Conservation (phyloP, 2,113 vertebrate genomes). For the Hypomesus transpacificus region DNA sequence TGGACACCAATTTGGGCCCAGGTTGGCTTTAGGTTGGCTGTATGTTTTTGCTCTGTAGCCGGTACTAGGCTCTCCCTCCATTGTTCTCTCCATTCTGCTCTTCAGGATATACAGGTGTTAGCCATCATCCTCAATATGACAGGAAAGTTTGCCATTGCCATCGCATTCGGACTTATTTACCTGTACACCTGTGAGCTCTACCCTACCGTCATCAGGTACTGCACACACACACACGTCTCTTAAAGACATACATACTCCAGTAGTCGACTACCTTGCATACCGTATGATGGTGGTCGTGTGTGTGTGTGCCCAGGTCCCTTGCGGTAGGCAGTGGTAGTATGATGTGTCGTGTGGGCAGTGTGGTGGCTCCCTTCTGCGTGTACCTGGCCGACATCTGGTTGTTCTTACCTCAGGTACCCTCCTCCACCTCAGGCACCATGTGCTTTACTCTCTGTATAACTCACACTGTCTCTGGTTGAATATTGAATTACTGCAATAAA, state of each 20-base stretch:
- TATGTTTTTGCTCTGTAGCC: too few relatives aligned
- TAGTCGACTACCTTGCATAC: background rate
- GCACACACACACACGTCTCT: background rate
- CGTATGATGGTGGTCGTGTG: background rate
- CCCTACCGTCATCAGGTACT: slow-evolving; percentile 85
- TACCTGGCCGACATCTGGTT: slow-evolving; percentile 82
- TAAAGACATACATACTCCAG: background rate
- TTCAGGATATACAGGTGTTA: slow-evolving; percentile 66
- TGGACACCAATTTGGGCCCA: too few relatives aligned
- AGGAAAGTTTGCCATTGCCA: slow-evolving; percentile 85
- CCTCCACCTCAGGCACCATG: too few relatives aligned
- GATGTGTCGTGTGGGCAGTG: slow-evolving; percentile 86
- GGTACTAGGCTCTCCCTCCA: background rate
- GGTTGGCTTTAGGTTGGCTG: too few relatives aligned
- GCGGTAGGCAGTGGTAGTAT: slow-evolving; percentile 89
- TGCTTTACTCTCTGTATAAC: background rate
- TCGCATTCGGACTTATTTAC: slow-evolving; percentile 88
- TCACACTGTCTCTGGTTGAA: background rate
- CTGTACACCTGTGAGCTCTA: slow-evolving; percentile 92
- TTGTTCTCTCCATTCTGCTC: background rate
- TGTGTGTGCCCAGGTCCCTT: slow-evolving; percentile 72
- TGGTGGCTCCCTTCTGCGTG: slow-evolving; percentile 82
- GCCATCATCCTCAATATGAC: slow-evolving; percentile 75
- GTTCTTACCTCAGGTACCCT: slow-evolving; percentile 83
- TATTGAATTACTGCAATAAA: background rate